Evolutionary conservation across 2,888 invertebrate species (phyloP), one percentile per base, ranked within the genome.

Genomic region (Masnerella sp.): DNA sequence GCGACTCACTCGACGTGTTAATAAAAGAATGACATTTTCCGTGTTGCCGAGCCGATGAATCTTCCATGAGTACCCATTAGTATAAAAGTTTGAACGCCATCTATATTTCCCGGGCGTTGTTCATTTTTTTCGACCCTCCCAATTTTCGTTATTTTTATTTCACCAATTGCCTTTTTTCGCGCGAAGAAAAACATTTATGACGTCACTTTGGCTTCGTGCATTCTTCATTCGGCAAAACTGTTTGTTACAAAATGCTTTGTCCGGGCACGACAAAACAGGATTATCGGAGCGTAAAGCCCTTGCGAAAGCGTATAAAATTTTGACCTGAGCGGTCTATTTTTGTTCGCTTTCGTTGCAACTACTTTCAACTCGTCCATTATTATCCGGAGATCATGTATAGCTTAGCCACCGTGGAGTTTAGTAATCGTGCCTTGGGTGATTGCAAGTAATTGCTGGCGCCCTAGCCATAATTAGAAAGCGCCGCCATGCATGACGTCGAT

Each of bases 401-500:
- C 64, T 64, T 58, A 62, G 68, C 62, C 68, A 61, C 40, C 42
- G 74, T 64, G 49, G 74, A 74, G 69, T 76, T 73, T 49, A 67
- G 71, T 71, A 68, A 76, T 76, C 68, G 71, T 74, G 65, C 65
- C 67, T 75, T 73, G 79, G 77, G 74, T 76, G 79, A 80, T 82
- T 78, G 75, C 75, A 76, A 78, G 76, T 82, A 82, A 82, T 82
- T 82, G 81, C 79, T 59, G 70, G 71, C 61, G 74, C 62, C 77
- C 79, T 77, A 73, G 78, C 80, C 79, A 79, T 82, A 82, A 82
- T 83, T 83, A 82, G 82, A 80, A 79, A 79, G 78, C 77, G 80
- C 79, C 77, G 74, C 79, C 78, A 81, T 80, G 82, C 79, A 74
- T 79, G 81, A 80, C 82, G 81, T 82, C 81, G 81, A 83, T 83